These are phyloP conservation scores for Icerya purchasi DNA, from an alignment of 2,888 invertebrate genomes.

Conservation along the genomic window DNA sequence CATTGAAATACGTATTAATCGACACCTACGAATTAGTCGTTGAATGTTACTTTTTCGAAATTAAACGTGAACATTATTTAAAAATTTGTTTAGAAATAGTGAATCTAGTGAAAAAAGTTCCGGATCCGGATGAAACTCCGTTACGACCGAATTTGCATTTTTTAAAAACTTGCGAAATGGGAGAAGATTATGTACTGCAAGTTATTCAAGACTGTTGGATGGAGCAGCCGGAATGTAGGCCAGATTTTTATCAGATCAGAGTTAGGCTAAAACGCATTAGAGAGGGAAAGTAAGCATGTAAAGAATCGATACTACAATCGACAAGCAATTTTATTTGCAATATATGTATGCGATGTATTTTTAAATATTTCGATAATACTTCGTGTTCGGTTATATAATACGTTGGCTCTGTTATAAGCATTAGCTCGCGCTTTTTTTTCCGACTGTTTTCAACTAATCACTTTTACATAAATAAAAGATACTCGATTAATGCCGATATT, in stretches of 20 bases:
- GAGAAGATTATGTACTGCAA: constrained; percentile 57
- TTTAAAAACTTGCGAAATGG: constrained; percentile 44
- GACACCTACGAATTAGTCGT: background rate
- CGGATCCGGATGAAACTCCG: constrained; percentile 42
- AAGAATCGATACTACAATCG: too few relatives aligned
- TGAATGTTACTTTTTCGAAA: background rate
- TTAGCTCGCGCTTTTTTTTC: too few relatives aligned
- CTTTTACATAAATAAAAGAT: too few relatives aligned
- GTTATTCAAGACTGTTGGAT: constrained; percentile 79
- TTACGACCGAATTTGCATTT: constrained; percentile 58
- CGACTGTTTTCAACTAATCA: too few relatives aligned
- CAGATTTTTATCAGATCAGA: constrained; percentile 64
- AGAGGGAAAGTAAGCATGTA: constrained; percentile 62
- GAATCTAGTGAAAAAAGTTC: constrained; percentile 51
- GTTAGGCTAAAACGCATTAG: constrained; percentile 67
- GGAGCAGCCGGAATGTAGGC: constrained; percentile 59
- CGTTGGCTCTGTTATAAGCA: too few relatives aligned
- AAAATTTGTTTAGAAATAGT: constrained; percentile 45
- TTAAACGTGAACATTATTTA: background rate
- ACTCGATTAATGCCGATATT: too few relatives aligned
- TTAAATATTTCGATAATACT: background rate
- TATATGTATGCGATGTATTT: background rate
- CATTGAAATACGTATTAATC: too few relatives aligned
- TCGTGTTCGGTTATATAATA: too few relatives aligned
- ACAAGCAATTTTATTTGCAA: background rate